phyloP scores from a whole-genome alignment of 2,113 vertebrate genomes.

The Nothoprocta pentlandii region DNA sequence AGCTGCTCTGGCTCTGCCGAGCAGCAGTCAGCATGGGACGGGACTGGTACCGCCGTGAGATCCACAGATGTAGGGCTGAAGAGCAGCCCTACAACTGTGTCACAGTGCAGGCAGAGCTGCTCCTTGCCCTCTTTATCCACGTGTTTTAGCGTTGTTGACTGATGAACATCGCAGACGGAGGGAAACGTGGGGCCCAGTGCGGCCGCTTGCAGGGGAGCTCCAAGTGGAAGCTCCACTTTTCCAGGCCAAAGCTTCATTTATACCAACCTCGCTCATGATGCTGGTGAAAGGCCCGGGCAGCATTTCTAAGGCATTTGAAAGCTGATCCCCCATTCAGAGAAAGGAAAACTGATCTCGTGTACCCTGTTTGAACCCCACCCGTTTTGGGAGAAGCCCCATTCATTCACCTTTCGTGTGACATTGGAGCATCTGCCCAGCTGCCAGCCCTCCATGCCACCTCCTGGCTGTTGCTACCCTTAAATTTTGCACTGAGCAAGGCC shows the following conservation, averaged over 20 bases:
- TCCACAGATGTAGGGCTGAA: background rate
- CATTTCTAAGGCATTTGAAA: constrained; percentile 32
- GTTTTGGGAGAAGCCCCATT: background rate
- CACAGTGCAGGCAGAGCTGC: background rate
- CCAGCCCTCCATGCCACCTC: background rate
- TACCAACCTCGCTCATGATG: background rate
- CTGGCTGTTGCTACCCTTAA: background rate
- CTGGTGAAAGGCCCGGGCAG: constrained; percentile 25
- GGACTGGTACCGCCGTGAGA: no score
- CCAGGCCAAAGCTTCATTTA: background rate
- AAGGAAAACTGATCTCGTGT: background rate
- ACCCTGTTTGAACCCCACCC: background rate
- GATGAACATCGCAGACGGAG: constrained; percentile 1
- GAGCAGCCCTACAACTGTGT: background rate
- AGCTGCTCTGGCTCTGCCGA: background rate
- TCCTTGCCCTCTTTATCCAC: background rate
- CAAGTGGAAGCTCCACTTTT: background rate
- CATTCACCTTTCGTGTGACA: constrained; percentile 5
- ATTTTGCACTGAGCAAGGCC: background rate
- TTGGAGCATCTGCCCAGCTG: background rate
- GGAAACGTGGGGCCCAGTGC: background rate
- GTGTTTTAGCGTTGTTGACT: background rate
- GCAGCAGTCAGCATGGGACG: accelerated
- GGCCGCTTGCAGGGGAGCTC: background rate
- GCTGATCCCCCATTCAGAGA: background rate